Evolutionary conservation across 2,113 vertebrate species (phyloP).

Genomic region (Paedocypris sp.): DNA sequence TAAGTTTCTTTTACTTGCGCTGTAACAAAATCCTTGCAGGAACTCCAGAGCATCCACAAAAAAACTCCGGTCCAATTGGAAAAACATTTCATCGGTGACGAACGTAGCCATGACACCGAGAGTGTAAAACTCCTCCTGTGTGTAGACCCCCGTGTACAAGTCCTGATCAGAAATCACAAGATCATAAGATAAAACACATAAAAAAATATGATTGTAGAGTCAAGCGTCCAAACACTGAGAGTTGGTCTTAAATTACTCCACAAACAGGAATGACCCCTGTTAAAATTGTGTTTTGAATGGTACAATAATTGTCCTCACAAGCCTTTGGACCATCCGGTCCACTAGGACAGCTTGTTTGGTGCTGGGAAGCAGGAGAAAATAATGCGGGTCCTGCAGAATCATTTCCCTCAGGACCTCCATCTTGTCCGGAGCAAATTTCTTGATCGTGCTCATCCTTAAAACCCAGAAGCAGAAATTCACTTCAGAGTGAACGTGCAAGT

Average conservation of each 20-base stretch:
- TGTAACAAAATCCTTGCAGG: conserved; percentile 56
- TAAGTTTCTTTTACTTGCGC: conserved; percentile 45
- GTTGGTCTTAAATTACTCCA: no score
- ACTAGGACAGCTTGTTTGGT: conserved; percentile 57
- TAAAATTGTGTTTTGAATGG: not conserved
- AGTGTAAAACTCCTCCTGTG: conserved; percentile 54
- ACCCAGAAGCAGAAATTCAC: not conserved
- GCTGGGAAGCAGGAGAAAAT: conserved; percentile 51
- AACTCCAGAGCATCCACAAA: conserved; percentile 51
- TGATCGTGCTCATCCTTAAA: conserved; percentile 55
- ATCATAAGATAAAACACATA: not conserved
- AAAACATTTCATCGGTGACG: conserved; percentile 58
- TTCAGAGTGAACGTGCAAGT: not conserved
- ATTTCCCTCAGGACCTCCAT: conserved; percentile 53
- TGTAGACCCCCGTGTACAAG: conserved; percentile 56
- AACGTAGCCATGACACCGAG: conserved; percentile 60
- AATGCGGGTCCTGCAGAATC: conserved; percentile 43
- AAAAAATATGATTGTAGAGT: not conserved
- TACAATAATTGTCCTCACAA: conserved; percentile 44
- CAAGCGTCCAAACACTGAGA: not conserved
- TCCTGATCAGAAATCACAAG: conserved; percentile 33
- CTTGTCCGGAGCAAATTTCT: conserved; percentile 47
- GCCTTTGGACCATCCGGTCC: conserved; percentile 56
- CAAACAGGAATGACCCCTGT: not conserved
- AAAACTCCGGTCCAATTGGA: conserved; percentile 52